Percentiles rank a stretch among this genome's conserved stretches.
These are phyloP conservation scores for Eriocheir sinensis DNA, from an alignment of 1,140 invertebrate species.

Conservation along the genomic window DNA sequence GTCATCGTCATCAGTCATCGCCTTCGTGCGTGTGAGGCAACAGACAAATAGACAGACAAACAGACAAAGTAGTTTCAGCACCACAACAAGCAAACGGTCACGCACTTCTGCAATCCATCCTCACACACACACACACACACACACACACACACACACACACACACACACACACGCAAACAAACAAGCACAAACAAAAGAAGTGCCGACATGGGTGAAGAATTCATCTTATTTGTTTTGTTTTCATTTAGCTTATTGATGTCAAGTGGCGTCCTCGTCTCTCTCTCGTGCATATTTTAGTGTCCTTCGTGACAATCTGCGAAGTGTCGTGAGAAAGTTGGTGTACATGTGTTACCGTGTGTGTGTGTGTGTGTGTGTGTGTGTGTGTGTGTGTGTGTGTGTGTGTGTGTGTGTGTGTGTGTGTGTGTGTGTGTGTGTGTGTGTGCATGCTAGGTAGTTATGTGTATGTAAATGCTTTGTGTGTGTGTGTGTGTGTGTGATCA, in stretches of 20 bases:
- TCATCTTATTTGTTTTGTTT: not conserved
- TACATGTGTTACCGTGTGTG: not conserved
- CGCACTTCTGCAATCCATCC: too few relatives aligned
- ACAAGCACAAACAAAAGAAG: too few relatives aligned
- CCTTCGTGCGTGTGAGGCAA: too few relatives aligned
- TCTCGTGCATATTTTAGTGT: not conserved
- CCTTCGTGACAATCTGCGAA: not conserved
- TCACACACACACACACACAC: constrained; percentile 11
- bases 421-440: constrained; percentile 44
- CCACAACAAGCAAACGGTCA: not conserved
- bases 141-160: not conserved
- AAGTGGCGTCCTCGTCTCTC: not conserved
- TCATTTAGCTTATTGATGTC: too few relatives aligned
- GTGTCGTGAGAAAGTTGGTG: not conserved
- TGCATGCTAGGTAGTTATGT: not conserved
- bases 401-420: constrained; percentile 39
- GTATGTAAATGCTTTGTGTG: too few relatives aligned
- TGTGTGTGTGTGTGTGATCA: not conserved
- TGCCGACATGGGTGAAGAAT: not conserved
- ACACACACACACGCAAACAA: too few relatives aligned
- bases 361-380: constrained; percentile 39
- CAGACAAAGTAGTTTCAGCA: not conserved
- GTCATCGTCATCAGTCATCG: too few relatives aligned
- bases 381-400: constrained; percentile 49
- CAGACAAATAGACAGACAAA: too few relatives aligned